Base-by-base conservation (phyloP, 2,888 invertebrate genomes). In the Andrena fulva region DNA sequence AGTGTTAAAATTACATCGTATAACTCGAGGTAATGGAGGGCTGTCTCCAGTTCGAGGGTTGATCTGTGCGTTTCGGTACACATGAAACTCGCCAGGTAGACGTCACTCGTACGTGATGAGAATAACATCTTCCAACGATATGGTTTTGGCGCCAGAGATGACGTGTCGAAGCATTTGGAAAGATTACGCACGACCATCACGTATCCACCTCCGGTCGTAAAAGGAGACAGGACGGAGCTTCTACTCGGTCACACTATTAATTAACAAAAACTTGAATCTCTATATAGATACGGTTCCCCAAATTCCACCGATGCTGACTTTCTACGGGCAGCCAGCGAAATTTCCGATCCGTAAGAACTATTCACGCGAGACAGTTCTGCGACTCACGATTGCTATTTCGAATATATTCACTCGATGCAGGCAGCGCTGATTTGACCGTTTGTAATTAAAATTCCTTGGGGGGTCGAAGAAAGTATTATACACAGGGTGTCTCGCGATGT, bases 181-280 rank as follows among this genome's bases (percentile, higher is more conserved):
- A 31, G 35, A 80, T 85, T 64, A 62, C 50, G 64, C 27, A 88
- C 83, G 83, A 82, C 33, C 42, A 69, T 85, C 88, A 87, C 88
- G 88, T 85, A 76, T 74, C 35, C 75, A 87, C 76, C 82, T 87
- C 77, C 87, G 85, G 77, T 85, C 83, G 60, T 87, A 77, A 88
- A 85, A 85, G 80, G 82, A 82, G 76, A 85, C 74, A 73, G 86
- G 85, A 81, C 79, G 77, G 83, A 74, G 83, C 82, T 87, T 87
- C 70, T 80, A 75, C 67, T 80, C 63, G 48, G 74, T 89, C 71
- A 72, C 81, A 71, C 82, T 82, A 76, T 81, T 81, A 81, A 82
- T 81, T 81, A 81, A 82, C 80, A 80, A 80, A 80, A 79, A 80
- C 80, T 72, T 64, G 80, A 79, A 68, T 79, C 60, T 54, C 63